These are phyloP conservation scores for Campylorhamphus procurvoides DNA, from an alignment of 2,113 vertebrate genomes.

Conservation along the genomic window DNA sequence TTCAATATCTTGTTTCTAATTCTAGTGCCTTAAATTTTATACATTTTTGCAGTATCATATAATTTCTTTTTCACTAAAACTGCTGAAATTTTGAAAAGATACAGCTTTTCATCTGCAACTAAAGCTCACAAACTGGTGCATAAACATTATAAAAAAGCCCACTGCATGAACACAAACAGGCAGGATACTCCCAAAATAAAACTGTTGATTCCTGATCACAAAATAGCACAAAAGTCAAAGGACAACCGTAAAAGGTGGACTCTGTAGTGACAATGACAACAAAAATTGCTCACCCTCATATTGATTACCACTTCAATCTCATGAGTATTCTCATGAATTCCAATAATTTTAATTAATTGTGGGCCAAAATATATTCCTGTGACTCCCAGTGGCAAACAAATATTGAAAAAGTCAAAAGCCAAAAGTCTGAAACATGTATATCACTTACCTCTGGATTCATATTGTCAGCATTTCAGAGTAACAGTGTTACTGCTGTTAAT, in stretches of 20 bases:
- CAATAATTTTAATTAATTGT: neutral
- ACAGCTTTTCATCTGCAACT: neutral
- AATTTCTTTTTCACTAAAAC: neutral
- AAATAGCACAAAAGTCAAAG: neutral
- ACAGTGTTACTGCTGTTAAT: conserved; percentile 1
- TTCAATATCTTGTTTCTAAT: neutral
- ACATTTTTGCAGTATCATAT: neutral
- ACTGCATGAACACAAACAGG: neutral
- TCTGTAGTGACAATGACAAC: neutral
- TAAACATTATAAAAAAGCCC: neutral
- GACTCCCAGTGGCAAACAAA: neutral
- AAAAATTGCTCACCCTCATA: neutral
- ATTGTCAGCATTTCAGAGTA: conserved; percentile 20
- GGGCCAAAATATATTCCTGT: neutral
- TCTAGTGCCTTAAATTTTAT: neutral
- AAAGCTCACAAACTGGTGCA: neutral
- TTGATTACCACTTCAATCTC: neutral
- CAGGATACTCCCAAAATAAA: neutral
- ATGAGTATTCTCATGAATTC: neutral
- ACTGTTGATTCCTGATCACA: neutral
- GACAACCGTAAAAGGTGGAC: neutral
- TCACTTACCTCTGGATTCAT: conserved; percentile 27
- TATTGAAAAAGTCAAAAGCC: neutral
- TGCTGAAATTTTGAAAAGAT: neutral
- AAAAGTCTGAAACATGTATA: neutral